Evolutionary conservation across 2,113 vertebrate species (phyloP), one percentile per base, ranked within the genome.

Genomic region (Plectropomus leopardus): DNA sequence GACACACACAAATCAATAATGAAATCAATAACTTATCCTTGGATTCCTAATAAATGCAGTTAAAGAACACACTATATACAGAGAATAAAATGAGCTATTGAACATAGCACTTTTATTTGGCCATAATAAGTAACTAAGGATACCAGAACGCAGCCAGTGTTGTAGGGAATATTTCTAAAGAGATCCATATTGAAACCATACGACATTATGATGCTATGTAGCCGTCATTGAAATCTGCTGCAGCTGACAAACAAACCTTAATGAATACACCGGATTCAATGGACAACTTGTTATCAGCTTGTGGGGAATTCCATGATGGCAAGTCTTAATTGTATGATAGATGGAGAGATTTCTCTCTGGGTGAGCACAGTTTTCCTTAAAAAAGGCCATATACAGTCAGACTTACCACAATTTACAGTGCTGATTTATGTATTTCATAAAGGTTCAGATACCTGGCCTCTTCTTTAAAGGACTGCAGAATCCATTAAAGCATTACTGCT

Each of bases 401-500:
- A 23, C n/a, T 17, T 47, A n/a, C 23, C 66, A 58, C 80, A 65
- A 83, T 75, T 44, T 30, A 7, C 16, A 4, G 7, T 57, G 68
- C 47, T 78, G 0, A 71, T 83, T 85, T 65, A 58, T 76, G 85
- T 61, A 58, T 19, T n/a, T 30, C 10, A 47, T 71, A 16, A 61
- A 79, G n/a, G 32, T 24, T 76, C 32, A 19, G 66, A 44, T 8
- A 59, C 59, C 15, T 76, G 51, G 17, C 80, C 82, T 79, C 28
- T 13, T 80, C 89, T 68, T 66, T 66, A 85, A 84, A 91, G 80
- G 71, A 64, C 65, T 85, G 10, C 34, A 60, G 32, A 32, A 72
- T 54, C 26, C 34, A 23, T 65, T 14, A 59, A 77, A 77, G 30
- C 19, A 53, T 47, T n/a, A 28, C 67, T 72, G 55, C 60, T 76